A percentile compares a stretch with the other conserved stretches of the same genome.
phyloP scores from a whole-genome alignment of 2,888 invertebrate genomes.

The Apodemia duryi region DNA sequence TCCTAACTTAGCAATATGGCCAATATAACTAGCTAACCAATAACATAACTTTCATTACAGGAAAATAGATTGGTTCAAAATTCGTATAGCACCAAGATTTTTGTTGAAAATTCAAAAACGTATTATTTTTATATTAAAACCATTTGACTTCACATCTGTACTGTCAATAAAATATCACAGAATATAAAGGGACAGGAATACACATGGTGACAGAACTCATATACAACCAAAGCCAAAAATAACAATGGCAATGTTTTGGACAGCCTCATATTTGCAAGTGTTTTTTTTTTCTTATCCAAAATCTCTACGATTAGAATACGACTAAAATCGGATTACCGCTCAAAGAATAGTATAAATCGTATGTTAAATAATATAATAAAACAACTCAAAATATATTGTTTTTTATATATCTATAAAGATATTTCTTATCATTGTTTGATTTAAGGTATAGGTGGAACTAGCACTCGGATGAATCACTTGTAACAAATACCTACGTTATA shows the following conservation, averaged over 20 bases:
- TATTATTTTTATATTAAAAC: background rate
- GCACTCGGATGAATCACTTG: too few relatives aligned
- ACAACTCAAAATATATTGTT: background rate
- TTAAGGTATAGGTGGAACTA: too few relatives aligned
- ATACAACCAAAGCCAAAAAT: background rate
- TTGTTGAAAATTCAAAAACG: background rate
- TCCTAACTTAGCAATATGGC: background rate
- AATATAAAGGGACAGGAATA: background rate
- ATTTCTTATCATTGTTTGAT: too few relatives aligned
- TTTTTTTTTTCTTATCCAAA: background rate
- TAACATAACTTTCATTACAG: background rate
- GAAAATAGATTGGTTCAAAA: conserved; percentile 24
- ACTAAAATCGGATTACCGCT: background rate
- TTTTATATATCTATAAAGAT: too few relatives aligned
- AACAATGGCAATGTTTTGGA: background rate
- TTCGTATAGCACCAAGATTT: conserved; percentile 20
- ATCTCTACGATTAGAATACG: background rate
- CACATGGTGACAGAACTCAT: background rate
- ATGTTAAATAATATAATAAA: background rate
- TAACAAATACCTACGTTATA: too few relatives aligned
- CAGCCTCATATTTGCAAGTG: background rate
- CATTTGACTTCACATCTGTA: background rate
- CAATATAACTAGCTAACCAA: background rate
- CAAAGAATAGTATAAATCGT: background rate
- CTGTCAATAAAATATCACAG: conserved; percentile 10